Percentiles rank a stretch among this genome's conserved stretches.
Evolutionary conservation across 1,140 invertebrate species (phyloP).

Genomic region (Cydia splendana): DNA sequence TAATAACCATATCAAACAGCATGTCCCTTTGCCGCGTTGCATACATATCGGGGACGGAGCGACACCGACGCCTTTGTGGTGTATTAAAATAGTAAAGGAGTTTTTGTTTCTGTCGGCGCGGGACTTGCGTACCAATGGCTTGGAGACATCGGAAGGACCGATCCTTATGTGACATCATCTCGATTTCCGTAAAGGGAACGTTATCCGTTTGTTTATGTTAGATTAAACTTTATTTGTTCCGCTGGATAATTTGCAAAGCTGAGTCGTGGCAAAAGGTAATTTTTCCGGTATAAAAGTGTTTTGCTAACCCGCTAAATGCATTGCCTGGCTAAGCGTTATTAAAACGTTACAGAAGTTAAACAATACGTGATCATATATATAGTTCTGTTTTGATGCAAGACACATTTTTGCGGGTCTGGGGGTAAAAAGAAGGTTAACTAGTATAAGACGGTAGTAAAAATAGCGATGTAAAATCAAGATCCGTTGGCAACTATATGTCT

Average conservation of each 20-base stretch:
- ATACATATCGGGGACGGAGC: conserved; percentile 65
- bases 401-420: no score
- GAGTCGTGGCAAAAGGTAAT: background rate
- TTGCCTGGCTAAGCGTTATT: no score
- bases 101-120: conserved; percentile 69
- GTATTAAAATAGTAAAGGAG: conserved; percentile 73
- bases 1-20: conserved; percentile 79
- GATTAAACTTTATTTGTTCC: conserved; percentile 24
- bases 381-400: no score
- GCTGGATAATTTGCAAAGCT: background rate
- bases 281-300: no score
- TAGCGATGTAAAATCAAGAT: no score
- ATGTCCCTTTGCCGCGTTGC: conserved; percentile 71
- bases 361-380: no score
- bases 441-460: no score
- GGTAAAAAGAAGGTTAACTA: no score
- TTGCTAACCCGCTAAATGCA: no score
- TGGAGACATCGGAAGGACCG: conserved; percentile 48
- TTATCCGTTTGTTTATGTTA: conserved; percentile 13
- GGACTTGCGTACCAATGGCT: conserved; percentile 66
- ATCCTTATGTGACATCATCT: conserved; percentile 27
- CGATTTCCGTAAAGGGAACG: background rate
- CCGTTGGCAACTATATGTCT: no score
- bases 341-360: no score
- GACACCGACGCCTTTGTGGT: conserved; percentile 61